A percentile compares a stretch with the other conserved stretches of the same genome.
phyloP scores from a whole-genome alignment of 2,797 vertebrate species.

The Tokudaia tokunoshimensis region DNA sequence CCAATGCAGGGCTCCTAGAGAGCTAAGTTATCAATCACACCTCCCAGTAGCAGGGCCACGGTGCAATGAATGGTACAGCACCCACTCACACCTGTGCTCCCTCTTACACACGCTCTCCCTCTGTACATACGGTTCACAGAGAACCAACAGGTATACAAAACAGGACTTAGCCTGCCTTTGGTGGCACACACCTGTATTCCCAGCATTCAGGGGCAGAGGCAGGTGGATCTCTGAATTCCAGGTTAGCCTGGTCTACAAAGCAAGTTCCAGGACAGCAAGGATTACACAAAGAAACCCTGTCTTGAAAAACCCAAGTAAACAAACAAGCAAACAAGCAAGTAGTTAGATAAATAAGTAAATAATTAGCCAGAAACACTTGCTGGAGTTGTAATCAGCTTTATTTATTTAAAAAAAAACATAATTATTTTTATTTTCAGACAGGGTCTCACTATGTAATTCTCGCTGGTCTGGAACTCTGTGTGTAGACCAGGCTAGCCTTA shows the following conservation, averaged over 20 bases:
- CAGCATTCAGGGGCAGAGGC: neutral
- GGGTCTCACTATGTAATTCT: neutral
- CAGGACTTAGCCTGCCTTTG: neutral
- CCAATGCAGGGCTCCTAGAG: neutral
- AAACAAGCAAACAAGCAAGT: neutral
- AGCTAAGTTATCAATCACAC: neutral
- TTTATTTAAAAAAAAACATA: neutral
- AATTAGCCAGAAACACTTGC: neutral
- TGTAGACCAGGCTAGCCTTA: neutral
- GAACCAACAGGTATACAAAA: neutral
- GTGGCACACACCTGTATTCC: neutral
- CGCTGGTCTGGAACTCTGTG: neutral
- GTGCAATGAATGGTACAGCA: neutral
- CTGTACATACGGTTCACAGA: neutral
- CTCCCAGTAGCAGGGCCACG: neutral
- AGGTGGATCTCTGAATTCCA: neutral
- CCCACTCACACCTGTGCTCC: neutral
- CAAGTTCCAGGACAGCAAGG: neutral
- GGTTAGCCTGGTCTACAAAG: neutral
- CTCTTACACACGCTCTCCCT: neutral
- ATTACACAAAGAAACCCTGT: neutral
- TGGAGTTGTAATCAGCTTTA: slow-evolving; percentile 16
- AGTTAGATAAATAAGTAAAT: neutral
- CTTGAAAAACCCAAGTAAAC: neutral
- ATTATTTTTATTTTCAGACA: neutral